Conservation (phyloP, 2,888 invertebrate species). For the Halictus quadricinctus region DNA sequence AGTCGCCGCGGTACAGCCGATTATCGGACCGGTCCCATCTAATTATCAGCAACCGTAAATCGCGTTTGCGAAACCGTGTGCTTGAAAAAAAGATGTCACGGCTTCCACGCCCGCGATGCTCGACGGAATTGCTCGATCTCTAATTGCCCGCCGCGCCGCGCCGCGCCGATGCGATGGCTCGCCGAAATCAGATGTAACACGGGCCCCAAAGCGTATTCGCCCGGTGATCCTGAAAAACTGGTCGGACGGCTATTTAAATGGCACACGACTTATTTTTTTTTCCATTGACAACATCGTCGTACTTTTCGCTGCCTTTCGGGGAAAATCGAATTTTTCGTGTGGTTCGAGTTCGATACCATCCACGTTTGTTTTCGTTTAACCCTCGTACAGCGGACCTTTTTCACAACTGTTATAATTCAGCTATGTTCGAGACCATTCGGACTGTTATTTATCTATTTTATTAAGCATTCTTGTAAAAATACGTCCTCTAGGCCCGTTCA, state of each 20-base stretch:
- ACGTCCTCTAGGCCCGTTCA: too few species aligned
- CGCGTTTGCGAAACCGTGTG: constrained; percentile 8
- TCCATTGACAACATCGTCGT: background rate
- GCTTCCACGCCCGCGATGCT: background rate
- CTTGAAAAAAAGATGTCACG: constrained; percentile 4
- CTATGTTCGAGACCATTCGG: too few species aligned
- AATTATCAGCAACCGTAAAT: background rate
- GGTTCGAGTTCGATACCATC: too few species aligned
- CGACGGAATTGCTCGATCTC: background rate
- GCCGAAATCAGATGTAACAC: constrained; percentile 22
- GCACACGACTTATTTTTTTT: constrained; percentile 22
- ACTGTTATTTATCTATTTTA: too few species aligned
- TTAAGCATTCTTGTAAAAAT: background rate
- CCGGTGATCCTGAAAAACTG: constrained; percentile 40
- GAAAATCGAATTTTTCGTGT: background rate
- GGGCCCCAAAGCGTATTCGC: constrained; percentile 20
- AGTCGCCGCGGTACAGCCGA: background rate
- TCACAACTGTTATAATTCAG: too few species aligned
- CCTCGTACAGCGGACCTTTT: too few species aligned
- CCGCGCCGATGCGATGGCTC: background rate
- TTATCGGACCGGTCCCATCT: constrained; percentile 1
- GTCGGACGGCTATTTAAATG: constrained; percentile 48
- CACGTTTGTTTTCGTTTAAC: too few species aligned
- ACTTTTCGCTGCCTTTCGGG: background rate
- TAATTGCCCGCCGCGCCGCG: background rate